Conservation (phyloP, 2,888 invertebrate genomes). For the Seira ritae region DNA sequence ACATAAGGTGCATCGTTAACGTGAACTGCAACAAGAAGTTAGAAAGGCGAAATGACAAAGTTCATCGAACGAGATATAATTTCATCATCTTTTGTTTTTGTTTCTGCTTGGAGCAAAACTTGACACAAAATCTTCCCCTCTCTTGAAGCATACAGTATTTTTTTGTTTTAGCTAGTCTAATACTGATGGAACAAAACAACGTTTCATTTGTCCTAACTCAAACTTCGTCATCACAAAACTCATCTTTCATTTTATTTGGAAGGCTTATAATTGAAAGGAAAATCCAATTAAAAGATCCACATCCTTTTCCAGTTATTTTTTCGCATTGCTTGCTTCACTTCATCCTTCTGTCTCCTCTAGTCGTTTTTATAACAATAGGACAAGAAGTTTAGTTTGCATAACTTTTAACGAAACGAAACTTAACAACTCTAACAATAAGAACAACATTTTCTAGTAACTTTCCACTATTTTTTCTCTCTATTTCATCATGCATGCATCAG, state of each 20-base stretch:
- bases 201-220: neutral
- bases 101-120: too few species aligned
- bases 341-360: slow-evolving; percentile 3
- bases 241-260: slow-evolving; percentile 25
- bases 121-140: too few species aligned
- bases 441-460: slow-evolving; percentile 2
- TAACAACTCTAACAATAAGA: neutral
- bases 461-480: neutral
- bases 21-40: neutral
- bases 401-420: slow-evolving; percentile 27
- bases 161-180: too few species aligned
- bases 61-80: neutral
- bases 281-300: slow-evolving; percentile 43
- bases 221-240: neutral
- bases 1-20: neutral
- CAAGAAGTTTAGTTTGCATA: slow-evolving; percentile 39
- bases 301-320: slow-evolving; percentile 8
- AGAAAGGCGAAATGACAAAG: neutral
- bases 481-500: neutral
- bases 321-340: neutral
- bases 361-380: slow-evolving; percentile 34
- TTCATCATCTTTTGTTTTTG: too few species aligned
- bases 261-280: slow-evolving; percentile 43
- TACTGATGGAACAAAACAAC: neutral
- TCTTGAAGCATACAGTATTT: too few species aligned